Evolutionary conservation across 2,113 vertebrate genomes (phyloP), one percentile per base, ranked within the genome.

Genomic region (Phainopepla nitens): DNA sequence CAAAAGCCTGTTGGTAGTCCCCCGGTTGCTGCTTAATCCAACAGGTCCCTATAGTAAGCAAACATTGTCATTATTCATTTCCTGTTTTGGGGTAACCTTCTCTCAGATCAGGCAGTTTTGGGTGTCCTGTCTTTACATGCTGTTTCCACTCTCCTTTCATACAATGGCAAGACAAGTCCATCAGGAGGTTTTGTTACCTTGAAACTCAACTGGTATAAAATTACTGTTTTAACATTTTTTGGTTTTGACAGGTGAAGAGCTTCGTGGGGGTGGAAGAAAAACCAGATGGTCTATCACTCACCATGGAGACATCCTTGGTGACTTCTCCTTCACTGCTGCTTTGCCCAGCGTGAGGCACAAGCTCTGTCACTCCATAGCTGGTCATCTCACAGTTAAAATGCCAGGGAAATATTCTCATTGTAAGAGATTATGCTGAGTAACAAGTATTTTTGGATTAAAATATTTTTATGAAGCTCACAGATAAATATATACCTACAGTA

Each of bases 261-360:
- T 89, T n/a, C 0, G 0, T 71, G 36, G 20, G 7, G 3, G 29
- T 75, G n/a, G 95, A 97, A 85, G 96, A 97, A 91, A 89, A 60
- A 57, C 91, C 96, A 31, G 65, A 97, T 94, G 98, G 98, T 79
- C 97, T 98, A 31, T 98, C 98, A 10, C 97, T 96, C 98, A 99
- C 86, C 98, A 98, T 51, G 98, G 98, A 96, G 98, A 98, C 54
- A 98, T 99, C 92, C 98, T 98, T 42, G 97, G 98, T 36, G 98
- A 98, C 92, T 99, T 98, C 95, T 99, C 98, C 92, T 99, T 99
- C 93, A 95, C 98, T 94, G 97, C 98, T 77, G 98, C 82, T 22
- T 97, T 99, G 29, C 98, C 98, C 92, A 96, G 99, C 13, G 89
- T 98, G 82, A 99, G 98, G 94, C 98, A 98, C 57, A 98, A 98